Base-by-base conservation (phyloP, 2,888 invertebrate genomes). In the Plemyria rubiginata region DNA sequence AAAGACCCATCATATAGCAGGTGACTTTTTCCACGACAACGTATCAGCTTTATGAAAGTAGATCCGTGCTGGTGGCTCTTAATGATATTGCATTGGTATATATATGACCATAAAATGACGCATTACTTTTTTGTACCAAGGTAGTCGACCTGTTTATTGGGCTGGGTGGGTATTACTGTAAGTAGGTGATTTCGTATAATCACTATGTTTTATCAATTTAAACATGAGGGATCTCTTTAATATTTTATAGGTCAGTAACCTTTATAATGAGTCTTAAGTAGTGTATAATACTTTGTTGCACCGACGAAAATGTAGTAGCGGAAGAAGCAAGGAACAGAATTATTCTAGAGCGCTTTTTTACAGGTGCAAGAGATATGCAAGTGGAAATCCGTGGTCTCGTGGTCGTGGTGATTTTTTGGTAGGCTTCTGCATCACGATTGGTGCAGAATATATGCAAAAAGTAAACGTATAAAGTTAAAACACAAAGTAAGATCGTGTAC, bases 41-140 rank as follows among this genome's bases (percentile, higher is more conserved):
- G 22, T 22, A n/a, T n/a, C n/a, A n/a, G n/a, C n/a, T n/a, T n/a
- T 22, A 29, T 48, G 29, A 7, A n/a, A 52, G 9, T 28, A 9
- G 22, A 4, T n/a, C 52, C 28, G 41, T n/a, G 15, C n/a, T n/a
- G 12, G 3, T 28, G 22, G 15, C 52, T 28, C 12, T 28, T 52
- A 52, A 77, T 75, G 74, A 67, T 67, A 62, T 57, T 68, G 69
- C 67, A 68, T 70, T 22, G 72, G 73, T 48, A 74, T 68, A 66
- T 48, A 74, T 68, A 66, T 63, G 54, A 61, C 63, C 69, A 66
- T 67, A 56, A 54, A 66, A 66, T 66, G 54, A 60, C 63, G 66
- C 72, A 80, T 77, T 75, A 76, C 72, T 79, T 78, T 77, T 72
- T 74, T 75, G 65, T 48, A 2, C 32, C 60, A 57, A 54, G 65